These are phyloP conservation scores for Cyanoderma ruficeps DNA, from an alignment of 2,113 vertebrate genomes.

Conservation along the genomic window DNA sequence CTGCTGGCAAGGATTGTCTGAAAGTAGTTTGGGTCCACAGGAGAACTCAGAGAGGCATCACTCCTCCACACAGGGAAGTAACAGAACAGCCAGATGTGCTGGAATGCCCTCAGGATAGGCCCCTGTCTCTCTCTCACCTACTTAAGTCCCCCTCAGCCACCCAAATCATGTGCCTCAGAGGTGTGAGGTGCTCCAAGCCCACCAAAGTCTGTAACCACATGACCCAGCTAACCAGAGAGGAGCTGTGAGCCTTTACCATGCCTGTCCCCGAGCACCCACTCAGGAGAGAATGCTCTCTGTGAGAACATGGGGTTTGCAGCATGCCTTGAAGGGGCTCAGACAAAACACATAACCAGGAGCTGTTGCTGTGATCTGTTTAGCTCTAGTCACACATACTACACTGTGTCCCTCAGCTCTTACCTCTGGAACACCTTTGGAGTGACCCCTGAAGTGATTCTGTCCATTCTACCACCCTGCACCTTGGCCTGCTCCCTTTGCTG, in stretches of 20 bases:
- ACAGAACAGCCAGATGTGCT: neutral
- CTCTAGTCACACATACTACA: neutral
- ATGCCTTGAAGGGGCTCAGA: neutral
- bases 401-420: neutral
- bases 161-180: neutral
- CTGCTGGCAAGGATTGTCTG: neutral
- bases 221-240: neutral
- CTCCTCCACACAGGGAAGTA: neutral
- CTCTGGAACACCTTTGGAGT: neutral
- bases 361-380: neutral
- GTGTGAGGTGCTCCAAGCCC: neutral
- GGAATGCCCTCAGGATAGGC: neutral
- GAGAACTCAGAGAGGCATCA: neutral
- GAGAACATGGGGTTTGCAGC: neutral
- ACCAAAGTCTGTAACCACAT: neutral
- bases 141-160: neutral
- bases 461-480: neutral
- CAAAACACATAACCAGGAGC: neutral
- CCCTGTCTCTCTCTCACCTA: neutral
- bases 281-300: neutral
- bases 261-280: neutral
- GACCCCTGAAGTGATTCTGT: neutral
- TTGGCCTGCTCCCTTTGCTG: neutral
- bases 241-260: neutral
- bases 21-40: neutral